A percentile compares a stretch with the other conserved stretches of the same genome.
These are phyloP conservation scores for Thereuonema tuberculata DNA, from an alignment of 1,140 invertebrate species.

Conservation along the genomic window DNA sequence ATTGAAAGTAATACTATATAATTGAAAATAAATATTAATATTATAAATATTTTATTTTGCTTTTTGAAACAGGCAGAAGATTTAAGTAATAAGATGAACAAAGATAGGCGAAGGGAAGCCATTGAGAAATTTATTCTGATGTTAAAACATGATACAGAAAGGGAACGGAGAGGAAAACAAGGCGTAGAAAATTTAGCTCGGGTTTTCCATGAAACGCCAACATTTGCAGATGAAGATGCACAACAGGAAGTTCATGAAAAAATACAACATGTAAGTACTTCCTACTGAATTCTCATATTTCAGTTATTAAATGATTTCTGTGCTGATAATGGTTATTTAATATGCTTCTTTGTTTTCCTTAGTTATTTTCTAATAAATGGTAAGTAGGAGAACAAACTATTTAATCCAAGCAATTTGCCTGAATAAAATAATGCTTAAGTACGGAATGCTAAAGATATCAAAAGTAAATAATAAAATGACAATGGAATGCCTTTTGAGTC, in stretches of 20 bases:
- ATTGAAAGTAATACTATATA: no score
- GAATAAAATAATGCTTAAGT: no score
- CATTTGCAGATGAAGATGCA: slow-evolving; percentile 73
- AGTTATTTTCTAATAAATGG: neutral
- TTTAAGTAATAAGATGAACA: slow-evolving; percentile 80
- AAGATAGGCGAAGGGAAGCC: slow-evolving; percentile 61
- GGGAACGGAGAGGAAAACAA: slow-evolving; percentile 67
- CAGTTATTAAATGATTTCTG: neutral
- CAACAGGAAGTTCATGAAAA: slow-evolving; percentile 85
- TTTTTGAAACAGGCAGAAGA: slow-evolving; percentile 77
- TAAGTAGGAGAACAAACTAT: neutral
- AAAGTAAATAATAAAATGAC: no score
- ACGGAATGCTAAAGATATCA: no score
- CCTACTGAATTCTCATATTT: neutral
- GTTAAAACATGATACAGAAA: slow-evolving; percentile 67
- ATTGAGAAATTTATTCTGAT: slow-evolving; percentile 67
- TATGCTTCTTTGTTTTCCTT: no score
- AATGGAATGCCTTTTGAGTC: no score
- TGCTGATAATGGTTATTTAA: neutral
- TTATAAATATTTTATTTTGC: no score
- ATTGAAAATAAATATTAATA: no score
- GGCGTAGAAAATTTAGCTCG: slow-evolving; percentile 77
- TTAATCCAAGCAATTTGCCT: no score
- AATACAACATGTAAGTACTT: slow-evolving; percentile 62
- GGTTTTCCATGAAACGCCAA: slow-evolving; percentile 79